These are phyloP conservation scores for Umimayanthus kanabou DNA, from an alignment of 92 coral and sea anemone genomes.

Conservation along the genomic window DNA sequence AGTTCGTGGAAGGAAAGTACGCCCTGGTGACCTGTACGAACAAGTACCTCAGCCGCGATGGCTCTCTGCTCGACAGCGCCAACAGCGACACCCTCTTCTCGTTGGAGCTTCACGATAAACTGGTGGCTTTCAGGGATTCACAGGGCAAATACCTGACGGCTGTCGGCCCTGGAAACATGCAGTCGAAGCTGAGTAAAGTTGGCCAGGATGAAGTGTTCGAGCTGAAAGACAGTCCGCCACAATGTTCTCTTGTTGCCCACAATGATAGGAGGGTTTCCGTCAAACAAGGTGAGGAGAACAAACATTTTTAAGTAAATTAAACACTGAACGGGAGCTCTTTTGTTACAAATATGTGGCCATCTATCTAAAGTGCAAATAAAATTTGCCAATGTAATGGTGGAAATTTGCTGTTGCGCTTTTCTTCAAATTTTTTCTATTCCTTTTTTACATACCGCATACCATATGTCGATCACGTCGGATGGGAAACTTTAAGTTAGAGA, in stretches of 20 bases:
- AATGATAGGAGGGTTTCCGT: constrained; percentile 85
- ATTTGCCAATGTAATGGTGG: too few relatives aligned
- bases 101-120: constrained; percentile 87
- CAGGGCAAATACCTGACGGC: constrained; percentile 89
- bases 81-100: constrained; percentile 69
- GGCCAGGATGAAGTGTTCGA: constrained; percentile 86
- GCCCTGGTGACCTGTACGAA: constrained; percentile 83
- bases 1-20: constrained; percentile 84
- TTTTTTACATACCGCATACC: too few relatives aligned
- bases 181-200: constrained; percentile 82
- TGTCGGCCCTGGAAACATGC: constrained; percentile 92
- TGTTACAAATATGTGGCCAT: background rate
- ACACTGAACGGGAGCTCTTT: background rate
- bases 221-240: constrained; percentile 93
- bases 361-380: too few relatives aligned
- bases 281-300: constrained; percentile 80
- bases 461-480: too few relatives aligned
- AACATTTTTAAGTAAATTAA: background rate
- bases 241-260: constrained; percentile 86
- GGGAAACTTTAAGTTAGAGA: too few relatives aligned
- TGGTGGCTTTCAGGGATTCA: constrained; percentile 84
- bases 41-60: constrained; percentile 72
- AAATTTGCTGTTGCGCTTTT: too few relatives aligned
- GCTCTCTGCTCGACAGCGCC: constrained; percentile 68
- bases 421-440: too few relatives aligned